Evolutionary conservation across 2,888 invertebrate genomes (phyloP).

Genomic region (Habroteleia sp.): DNA sequence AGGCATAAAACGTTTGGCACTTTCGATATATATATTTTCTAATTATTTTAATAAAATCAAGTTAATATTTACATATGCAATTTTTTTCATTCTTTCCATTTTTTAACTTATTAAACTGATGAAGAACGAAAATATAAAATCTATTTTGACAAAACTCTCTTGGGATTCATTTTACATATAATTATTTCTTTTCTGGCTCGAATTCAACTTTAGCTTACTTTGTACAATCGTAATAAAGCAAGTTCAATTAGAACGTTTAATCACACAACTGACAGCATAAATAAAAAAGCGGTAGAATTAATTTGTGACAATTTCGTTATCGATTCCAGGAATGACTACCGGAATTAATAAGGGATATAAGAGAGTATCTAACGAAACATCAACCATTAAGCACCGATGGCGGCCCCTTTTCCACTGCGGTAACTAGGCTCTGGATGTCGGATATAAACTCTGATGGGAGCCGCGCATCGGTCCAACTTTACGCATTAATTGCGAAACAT

Average conservation of each 20-base stretch:
- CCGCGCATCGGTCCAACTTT: conserved; percentile 69
- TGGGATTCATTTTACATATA: too few species aligned
- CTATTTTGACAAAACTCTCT: too few species aligned
- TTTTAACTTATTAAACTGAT: too few species aligned
- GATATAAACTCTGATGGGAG: conserved; percentile 59
- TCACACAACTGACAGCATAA: conserved; percentile 12
- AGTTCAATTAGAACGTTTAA: conserved; percentile 14
- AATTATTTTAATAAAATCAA: too few species aligned
- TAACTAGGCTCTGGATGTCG: conserved; percentile 46
- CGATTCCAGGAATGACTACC: conserved; percentile 34
- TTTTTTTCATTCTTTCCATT: too few species aligned
- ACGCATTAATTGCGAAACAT: conserved; percentile 75
- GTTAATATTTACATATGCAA: too few species aligned
- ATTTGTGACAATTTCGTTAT: conserved; percentile 37
- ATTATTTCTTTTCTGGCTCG: too few species aligned
- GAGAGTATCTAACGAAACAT: conserved; percentile 47
- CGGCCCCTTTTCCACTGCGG: conserved; percentile 50
- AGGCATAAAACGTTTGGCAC: too few species aligned
- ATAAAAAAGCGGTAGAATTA: conserved; percentile 22
- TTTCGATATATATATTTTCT: too few species aligned
- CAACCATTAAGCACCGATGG: conserved; percentile 48
- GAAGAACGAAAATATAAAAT: too few species aligned
- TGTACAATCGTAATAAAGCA: too few species aligned
- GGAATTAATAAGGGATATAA: conserved; percentile 46
- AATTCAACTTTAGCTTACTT: too few species aligned